Evolutionary conservation across 2,113 vertebrate species (phyloP), one percentile per base, ranked within the genome.

Genomic region (Leucoraja erinaceus): DNA sequence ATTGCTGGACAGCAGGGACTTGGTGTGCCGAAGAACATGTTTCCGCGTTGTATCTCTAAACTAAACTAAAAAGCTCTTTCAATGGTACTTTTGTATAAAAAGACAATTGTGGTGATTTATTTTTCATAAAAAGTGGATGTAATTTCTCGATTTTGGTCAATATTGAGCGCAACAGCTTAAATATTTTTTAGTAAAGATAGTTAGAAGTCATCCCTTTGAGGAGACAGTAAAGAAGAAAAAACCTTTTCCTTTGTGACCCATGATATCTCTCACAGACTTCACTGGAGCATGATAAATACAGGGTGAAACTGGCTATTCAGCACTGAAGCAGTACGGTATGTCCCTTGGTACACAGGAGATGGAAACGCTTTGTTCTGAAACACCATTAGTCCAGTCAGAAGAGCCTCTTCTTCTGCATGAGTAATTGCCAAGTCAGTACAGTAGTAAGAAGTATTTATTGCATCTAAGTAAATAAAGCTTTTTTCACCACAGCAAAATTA

Each of bases 401-500:
- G 90, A 91, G 68, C 20, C 68, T 91, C 66, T 91, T 91, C 90
- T 68, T 91, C 90, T 91, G 90, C 68, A 91, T 91, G 90, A 91
- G 68, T 91, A 91, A 91, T 91, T 91, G 90, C 66, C 90, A 91
- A 91, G 90, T 91, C 90, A 91, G 68, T 91, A 91, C 33, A 25
- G 90, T 91, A 91, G 90, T 91, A 91, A 91, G 90, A 91, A 91
- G 90, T 91, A 91, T 91, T 91, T 91, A 91, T 91, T 91, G 90
- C 90, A 72, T 91, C 66, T 91, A 91, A 91, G 90, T 91, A 91
- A 91, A 91, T 91, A 91, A 91, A 91, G 90, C 90, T 72, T 91
- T 91, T 91, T 74, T 72, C 66, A 72, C 68, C 66, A 54, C 20
- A 54, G 66, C 38, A 91, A 68, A 91, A 91, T 72, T 54, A 72